Evolutionary conservation across 1,140 invertebrate species (phyloP), one percentile per base, ranked within the genome.

Genomic region (Stegodyphus mimosarum): DNA sequence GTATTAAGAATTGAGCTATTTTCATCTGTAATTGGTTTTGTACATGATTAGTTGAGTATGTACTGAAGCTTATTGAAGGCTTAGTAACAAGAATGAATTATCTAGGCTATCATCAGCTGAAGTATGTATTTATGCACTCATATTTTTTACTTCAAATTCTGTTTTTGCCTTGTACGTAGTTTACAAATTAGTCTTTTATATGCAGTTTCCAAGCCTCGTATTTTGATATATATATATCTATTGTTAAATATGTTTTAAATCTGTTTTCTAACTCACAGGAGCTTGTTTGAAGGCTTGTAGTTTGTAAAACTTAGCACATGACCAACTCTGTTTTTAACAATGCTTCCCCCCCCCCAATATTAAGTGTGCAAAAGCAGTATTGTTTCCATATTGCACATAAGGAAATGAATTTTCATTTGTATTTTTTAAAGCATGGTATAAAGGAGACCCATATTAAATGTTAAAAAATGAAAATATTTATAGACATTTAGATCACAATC

Each of bases 171-270:
- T 80, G 52, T 79, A 71, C 15, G 50, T 84, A 84, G 66, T 60
- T 81, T 73, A 84, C 50, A 84, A 84, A 75, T 75, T 83, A 74
- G 71, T 67, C n/a, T 74, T 74, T 84, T 66, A 67, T 84, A 76
- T 33, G 53, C 60, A 83, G 72, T 75, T 84, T 76, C 77, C 66
- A 15, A 11, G 48, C 70, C 48, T 76, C 18, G 52, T 76, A 84
- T 76, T 84, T 84, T 84, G 81, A 76, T 67, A 76, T 53, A 79
- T 84, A 69, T 81, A 74, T 84, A 84, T 74, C 66, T 49, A 76
- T 60, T 84, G 81, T 84, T 84, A 75, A 84, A 52, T 84, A 83
- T 75, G 72, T 75, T 84, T 76, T 50, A 83, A 74, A 48, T 55
- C 60, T 64, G 67, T 33, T 80, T 80, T 72, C 49, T 51, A 33